Evolutionary conservation across 2,888 invertebrate species (phyloP).

Genomic region (Nephrotoma appendiculata): DNA sequence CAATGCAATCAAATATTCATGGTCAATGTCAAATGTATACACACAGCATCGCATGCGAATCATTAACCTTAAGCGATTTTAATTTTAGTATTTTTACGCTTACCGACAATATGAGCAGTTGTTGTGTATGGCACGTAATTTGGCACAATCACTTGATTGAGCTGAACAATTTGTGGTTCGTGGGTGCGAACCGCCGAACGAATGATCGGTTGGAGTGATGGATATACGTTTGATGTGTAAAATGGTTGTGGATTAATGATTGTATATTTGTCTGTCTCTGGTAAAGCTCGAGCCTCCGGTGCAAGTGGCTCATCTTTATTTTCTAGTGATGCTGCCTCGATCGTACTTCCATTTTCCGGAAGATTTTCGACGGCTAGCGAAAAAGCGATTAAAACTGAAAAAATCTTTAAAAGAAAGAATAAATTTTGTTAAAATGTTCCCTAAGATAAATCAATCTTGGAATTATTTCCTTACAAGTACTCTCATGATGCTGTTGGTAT

Average conservation of each 20-base stretch:
- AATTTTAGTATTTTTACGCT: neutral
- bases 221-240: neutral
- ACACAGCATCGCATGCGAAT: neutral
- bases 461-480: conserved; percentile 8
- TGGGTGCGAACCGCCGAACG: neutral
- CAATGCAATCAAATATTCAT: neutral
- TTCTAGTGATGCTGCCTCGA: neutral
- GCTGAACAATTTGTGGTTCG: neutral
- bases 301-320: neutral
- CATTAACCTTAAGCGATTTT: neutral
- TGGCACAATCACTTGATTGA: neutral
- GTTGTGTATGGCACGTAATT: neutral
- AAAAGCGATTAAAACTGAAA: neutral
- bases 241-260: neutral
- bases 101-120: neutral
- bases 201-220: neutral
- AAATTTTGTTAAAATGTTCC: neutral
- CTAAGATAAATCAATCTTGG: neutral
- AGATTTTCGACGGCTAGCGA: neutral
- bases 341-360: neutral
- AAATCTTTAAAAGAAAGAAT: neutral
- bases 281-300: neutral
- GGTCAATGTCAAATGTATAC: neutral
- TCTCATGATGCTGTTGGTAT: conserved; percentile 8
- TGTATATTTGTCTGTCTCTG: neutral